Percentiles rank a stretch among this genome's conserved stretches.
Evolutionary conservation across 2,113 vertebrate species (phyloP).

Genomic region (Indicator indicator): DNA sequence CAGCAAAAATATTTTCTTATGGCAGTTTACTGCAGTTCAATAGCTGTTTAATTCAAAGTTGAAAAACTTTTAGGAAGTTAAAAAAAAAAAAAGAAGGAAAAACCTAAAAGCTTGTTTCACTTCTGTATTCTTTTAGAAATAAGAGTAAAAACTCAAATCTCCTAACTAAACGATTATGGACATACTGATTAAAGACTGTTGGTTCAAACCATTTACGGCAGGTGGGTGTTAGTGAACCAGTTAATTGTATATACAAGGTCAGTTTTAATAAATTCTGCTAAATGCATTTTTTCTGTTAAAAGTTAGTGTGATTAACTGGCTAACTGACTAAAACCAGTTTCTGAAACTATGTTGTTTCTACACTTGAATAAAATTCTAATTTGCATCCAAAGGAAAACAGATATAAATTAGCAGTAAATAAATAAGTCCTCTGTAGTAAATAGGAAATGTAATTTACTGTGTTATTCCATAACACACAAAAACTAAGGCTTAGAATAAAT

Average conservation of each 20-base stretch:
- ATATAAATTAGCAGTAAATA: not conserved
- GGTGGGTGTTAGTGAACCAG: not conserved
- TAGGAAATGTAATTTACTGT: not conserved
- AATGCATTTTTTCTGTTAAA: not conserved
- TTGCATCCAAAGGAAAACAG: not conserved
- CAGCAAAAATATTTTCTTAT: not conserved
- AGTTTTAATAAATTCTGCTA: not conserved
- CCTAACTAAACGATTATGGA: not conserved
- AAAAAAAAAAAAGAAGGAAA: not conserved
- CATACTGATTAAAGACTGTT: not conserved
- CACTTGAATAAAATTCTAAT: constrained; percentile 1
- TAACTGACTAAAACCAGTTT: not conserved
- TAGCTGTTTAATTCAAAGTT: not conserved
- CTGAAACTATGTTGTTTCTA: not conserved
- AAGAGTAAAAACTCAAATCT: not conserved
- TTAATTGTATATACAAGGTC: not conserved
- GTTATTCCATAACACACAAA: not conserved
- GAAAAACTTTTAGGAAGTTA: not conserved
- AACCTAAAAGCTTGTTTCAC: not conserved
- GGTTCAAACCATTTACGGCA: not conserved
- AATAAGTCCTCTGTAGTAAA: not conserved
- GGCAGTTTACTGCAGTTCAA: not conserved
- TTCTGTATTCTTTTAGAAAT: not conserved
- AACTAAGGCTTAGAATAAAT: not conserved
- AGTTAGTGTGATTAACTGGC: not conserved